A percentile compares a stretch with the other conserved stretches of the same genome.
Evolutionary conservation across 1,140 invertebrate species (phyloP).

Genomic region (Euwallacea similis): DNA sequence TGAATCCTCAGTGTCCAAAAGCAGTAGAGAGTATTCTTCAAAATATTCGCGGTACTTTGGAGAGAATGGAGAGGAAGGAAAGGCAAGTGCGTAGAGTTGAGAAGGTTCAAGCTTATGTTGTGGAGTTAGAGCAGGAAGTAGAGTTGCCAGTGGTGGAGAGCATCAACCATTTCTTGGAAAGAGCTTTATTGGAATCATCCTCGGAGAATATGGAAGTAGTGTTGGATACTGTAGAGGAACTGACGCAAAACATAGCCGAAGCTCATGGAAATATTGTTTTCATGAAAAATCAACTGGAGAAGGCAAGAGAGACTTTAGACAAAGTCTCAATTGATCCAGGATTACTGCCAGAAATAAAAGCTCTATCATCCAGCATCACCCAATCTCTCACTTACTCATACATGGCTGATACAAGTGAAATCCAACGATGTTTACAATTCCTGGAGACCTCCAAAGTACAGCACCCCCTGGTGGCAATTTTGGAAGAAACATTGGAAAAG

Average conservation of each 20-base stretch:
- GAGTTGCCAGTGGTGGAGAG: conserved; percentile 15
- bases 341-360: conserved; percentile 10
- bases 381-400: conserved; percentile 11
- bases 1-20: background rate
- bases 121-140: conserved; percentile 16
- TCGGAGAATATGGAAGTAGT: conserved; percentile 15
- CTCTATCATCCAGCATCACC: conserved; percentile 15
- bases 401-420: background rate
- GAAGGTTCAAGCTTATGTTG: conserved; percentile 26
- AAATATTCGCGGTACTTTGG: background rate
- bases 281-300: background rate
- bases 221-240: conserved; percentile 22
- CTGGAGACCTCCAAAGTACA: background rate
- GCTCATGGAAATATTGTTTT: background rate
- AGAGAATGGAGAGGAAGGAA: background rate
- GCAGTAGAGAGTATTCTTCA: background rate
- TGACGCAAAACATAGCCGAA: conserved; percentile 9
- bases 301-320: background rate
- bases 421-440: conserved; percentile 3
- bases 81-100: conserved; percentile 6
- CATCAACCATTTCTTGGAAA: conserved; percentile 15
- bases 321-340: conserved; percentile 15
- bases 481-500: background rate
- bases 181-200: conserved; percentile 8
- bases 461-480: background rate